A percentile compares a stretch with the other conserved stretches of the same genome.
Evolutionary conservation across 2,888 invertebrate species (phyloP).

Genomic region (Acrobasis consociella): DNA sequence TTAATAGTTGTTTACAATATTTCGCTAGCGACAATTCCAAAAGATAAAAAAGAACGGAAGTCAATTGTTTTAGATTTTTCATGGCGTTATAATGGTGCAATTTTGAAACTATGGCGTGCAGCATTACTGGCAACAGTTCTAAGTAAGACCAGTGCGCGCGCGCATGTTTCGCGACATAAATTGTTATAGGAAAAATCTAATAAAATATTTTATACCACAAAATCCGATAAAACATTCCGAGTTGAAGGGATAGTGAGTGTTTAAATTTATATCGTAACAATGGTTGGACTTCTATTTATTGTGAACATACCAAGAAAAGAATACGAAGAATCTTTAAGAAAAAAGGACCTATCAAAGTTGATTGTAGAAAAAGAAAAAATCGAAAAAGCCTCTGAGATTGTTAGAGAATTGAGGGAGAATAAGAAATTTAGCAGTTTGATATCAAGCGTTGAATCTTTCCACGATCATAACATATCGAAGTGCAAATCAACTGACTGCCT

Average conservation of each 20-base stretch:
- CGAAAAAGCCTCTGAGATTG: constrained; percentile 41
- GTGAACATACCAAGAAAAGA: constrained; percentile 81
- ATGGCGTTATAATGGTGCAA: constrained; percentile 37
- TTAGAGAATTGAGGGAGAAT: constrained; percentile 46
- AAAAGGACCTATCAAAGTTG: constrained; percentile 38
- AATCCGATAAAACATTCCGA: no score
- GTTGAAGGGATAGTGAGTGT: no score
- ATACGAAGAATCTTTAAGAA: constrained; percentile 64
- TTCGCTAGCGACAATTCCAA: constrained; percentile 19
- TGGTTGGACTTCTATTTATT: constrained; percentile 83
- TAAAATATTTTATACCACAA: no score
- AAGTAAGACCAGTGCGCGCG: constrained; percentile 25
- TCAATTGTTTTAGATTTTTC: constrained; percentile 51
- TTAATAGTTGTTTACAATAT: not conserved
- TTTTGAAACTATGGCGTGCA: constrained; percentile 40
- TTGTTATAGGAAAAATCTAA: no score
- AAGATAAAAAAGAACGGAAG: constrained; percentile 44
- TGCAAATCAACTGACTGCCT: constrained; percentile 51
- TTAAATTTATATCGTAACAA: constrained; percentile 35
- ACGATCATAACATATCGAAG: constrained; percentile 42
- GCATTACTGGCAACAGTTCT: constrained; percentile 36
- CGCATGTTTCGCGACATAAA: constrained; percentile 24
- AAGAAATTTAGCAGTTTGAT: constrained; percentile 38
- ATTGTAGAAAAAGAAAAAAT: constrained; percentile 44
- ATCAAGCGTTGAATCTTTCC: constrained; percentile 34